Evolutionary conservation across 35 echinoderm and acorn worm species (phyloP), one percentile per base, ranked within the genome.

Genomic region (Heliocidaris erythrogramma): DNA sequence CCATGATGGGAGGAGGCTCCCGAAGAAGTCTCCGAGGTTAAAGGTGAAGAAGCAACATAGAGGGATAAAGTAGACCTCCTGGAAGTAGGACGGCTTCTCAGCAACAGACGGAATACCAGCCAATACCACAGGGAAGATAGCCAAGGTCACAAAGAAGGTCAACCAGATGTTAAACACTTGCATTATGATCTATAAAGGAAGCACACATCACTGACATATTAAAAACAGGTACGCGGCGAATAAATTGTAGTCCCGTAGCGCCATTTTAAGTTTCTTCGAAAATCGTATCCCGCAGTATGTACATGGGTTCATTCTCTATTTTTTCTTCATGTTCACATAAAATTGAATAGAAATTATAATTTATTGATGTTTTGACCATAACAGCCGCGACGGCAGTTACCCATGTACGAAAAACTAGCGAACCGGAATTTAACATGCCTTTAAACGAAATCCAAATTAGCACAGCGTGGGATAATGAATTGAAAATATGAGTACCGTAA

Each of bases 111-210:
- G 88, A 11, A 97, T 95, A 21, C 95, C 93, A n/a, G 96, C 96
- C 86, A 96, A 48, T 60, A 97, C 94, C 2, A 95, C 65, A 56
- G 98, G 98, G 86, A 99, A 99, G 24, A 99, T 94, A 42, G 97
- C 86, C 90, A 99, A 85, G 5, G 98, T 97, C n/a, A 99, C 97
- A 60, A 97, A 92, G 48, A 99, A 99, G n/a, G 92, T 94, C 90
- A 97, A 32, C 98, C 98, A 99, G 32, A 99, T 96, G 95, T 97
- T 99, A 56, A 97, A 95, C 30, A 96, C 31, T 92, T 99, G 97
- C 91, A 95, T 90, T 65, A 93, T 93, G 49, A 99, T 97, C 98
- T 99, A 90, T 5, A 89, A 89, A 48, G 47, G 87, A 89, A 32
- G 85, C 3, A 48, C 5, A 48, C 87, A 89, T 89, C 87, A 30